Conservation (phyloP, 2,113 vertebrate species). For the Poeciliopsis turrubarensis region DNA sequence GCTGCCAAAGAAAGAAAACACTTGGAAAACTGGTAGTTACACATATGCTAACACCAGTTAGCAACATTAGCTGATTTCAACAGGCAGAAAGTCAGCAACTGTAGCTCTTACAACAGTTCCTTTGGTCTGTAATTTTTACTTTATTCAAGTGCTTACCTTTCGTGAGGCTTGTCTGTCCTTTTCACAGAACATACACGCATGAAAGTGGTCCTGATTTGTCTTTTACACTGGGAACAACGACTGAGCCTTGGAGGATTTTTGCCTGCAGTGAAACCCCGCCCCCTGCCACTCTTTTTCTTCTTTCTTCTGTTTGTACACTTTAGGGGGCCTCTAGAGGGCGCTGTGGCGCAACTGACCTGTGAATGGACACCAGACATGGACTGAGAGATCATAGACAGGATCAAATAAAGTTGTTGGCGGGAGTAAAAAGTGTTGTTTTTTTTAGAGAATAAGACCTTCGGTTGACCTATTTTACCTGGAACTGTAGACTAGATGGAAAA, state of each 20-base stretch:
- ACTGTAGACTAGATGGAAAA: background rate
- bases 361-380: background rate
- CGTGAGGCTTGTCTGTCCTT: conserved; percentile 11
- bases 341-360: background rate
- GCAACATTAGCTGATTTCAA: conserved; percentile 37
- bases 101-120: background rate
- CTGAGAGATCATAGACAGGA: background rate
- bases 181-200: conserved; percentile 1
- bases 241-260: conserved; percentile 48
- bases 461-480: background rate
- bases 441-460: background rate
- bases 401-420: background rate
- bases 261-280: conserved; percentile 71
- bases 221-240: conserved; percentile 36
- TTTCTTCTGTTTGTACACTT: conserved; percentile 1
- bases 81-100: conserved; percentile 20
- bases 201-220: conserved; percentile 4
- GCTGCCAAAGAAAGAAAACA: background rate
- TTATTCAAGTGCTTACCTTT: conserved; percentile 47
- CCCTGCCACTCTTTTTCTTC: conserved; percentile 33
- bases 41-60: conserved; percentile 50
- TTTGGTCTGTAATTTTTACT: background rate
- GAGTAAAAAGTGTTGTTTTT: background rate
- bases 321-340: background rate
- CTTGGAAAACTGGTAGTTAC: conserved; percentile 21